Evolutionary conservation across 1,140 invertebrate species (phyloP).

Genomic region (Drosophila dunni): DNA sequence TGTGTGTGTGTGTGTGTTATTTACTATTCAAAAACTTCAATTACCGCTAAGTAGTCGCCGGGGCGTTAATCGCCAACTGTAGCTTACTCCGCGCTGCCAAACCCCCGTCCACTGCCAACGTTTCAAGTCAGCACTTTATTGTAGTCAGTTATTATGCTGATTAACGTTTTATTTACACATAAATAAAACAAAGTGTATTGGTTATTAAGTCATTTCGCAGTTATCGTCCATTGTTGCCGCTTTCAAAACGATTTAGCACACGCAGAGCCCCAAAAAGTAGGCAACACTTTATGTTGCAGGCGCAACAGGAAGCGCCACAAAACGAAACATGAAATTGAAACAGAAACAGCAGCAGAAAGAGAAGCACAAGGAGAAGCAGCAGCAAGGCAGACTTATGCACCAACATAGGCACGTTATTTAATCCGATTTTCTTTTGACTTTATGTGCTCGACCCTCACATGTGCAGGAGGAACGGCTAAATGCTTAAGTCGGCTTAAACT

Average conservation of each 20-base stretch:
- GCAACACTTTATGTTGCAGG: slow-evolving; percentile 21
- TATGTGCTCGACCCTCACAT: neutral
- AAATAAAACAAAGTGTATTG: slow-evolving; percentile 70
- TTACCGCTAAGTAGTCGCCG: slow-evolving; percentile 69
- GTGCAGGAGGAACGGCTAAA: slow-evolving; percentile 1
- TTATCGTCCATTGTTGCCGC: slow-evolving; percentile 34
- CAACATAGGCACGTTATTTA: slow-evolving; percentile 13
- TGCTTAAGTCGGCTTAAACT: slow-evolving; percentile 28
- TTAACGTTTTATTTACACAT: slow-evolving; percentile 70
- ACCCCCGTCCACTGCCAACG: neutral
- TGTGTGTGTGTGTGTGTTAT: slow-evolving; percentile 41
- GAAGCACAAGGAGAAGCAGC: neutral
- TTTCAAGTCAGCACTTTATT: neutral
- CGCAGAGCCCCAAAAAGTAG: slow-evolving; percentile 44
- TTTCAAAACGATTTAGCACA: slow-evolving; percentile 36
- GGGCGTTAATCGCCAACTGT: slow-evolving; percentile 50
- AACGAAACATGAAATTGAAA: neutral
- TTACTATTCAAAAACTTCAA: slow-evolving; percentile 81
- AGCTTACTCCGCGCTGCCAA: neutral
- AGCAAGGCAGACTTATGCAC: neutral
- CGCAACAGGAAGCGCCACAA: neutral
- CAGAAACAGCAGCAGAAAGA: neutral
- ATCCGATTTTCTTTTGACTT: slow-evolving; percentile 37
- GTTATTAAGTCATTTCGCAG: slow-evolving; percentile 71
- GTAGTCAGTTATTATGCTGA: slow-evolving; percentile 59